Evolutionary conservation across 2,888 invertebrate species (phyloP), one percentile per base, ranked within the genome.

Genomic region (Polyommatus icarus): DNA sequence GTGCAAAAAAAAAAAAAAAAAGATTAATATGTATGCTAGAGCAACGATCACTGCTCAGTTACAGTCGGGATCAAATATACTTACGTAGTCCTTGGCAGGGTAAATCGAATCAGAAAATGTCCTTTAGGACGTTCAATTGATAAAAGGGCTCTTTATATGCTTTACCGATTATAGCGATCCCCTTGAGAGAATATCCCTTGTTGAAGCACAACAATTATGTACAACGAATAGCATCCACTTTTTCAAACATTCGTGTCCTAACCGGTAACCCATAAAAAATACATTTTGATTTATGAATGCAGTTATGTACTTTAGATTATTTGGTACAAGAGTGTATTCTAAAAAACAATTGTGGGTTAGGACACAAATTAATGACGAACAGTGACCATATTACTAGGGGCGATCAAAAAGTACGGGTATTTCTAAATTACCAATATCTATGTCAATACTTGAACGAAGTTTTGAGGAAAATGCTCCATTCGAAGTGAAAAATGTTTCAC

Each of bases 31-130:
- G 46, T 46, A 46, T 54, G 4, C 4, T 54, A 18, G 54, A 54
- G 54, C 54, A 5, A 54, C 54, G 54, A 54, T 18, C 54, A 54
- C 54, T 54, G 54, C 15, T 54, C 54, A 15, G 54, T 20, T 57
- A 54, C 20, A 57, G 54, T 77, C 12, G 36, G 57, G 24, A 46
- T 46, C 46, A 50, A 40, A 50, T 10, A 32, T 75, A 75, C 75
- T 75, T 54, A 54, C 54, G 54, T 29, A 75, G 75, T 50, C 75
- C 75, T 73, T 73, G 73, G 50, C 29, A 54, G 54, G 54, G 75
- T 57, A 72, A 77, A 77, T 77, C 73, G 73, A 77, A 77, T 77
- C 77, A 77, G 57, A 77, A 71, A 72, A 77, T 54, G 77, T 77
- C 77, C 72, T 77, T 77, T 72, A 77, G 72, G 72, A 40, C 77